These are phyloP conservation scores for Dolichotis patagonum DNA, from an alignment of 2,113 vertebrate genomes.

Conservation along the genomic window DNA sequence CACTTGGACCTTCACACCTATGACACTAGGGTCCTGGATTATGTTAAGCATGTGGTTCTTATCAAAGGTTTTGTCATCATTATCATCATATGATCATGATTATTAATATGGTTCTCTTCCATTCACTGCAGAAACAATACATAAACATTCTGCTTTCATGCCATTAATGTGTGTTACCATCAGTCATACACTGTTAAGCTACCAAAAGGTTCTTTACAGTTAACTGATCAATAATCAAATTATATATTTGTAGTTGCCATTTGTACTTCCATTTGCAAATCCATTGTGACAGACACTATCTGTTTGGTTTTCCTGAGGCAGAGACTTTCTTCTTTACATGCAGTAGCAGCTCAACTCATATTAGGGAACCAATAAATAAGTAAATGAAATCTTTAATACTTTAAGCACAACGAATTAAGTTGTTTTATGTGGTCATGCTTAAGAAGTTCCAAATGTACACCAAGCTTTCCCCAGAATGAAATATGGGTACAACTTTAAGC, in stretches of 20 bases:
- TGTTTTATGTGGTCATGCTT: not conserved
- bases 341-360: slow-evolving; percentile 36
- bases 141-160: not conserved
- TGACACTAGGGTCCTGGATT: not conserved
- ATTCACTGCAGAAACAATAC: not conserved
- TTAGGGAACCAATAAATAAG: not conserved
- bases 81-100: no score
- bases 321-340: not conserved
- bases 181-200: not conserved
- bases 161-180: not conserved
- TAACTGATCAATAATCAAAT: slow-evolving; percentile 23
- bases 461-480: not conserved
- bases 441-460: not conserved
- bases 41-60: not conserved
- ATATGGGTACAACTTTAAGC: not conserved
- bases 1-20: not conserved
- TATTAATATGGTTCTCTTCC: not conserved
- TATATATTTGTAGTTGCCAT: not conserved
- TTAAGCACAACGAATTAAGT: not conserved
- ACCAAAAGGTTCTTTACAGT: not conserved
- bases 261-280: slow-evolving; percentile 31
- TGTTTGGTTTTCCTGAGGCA: not conserved
- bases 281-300: not conserved
- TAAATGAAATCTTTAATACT: not conserved
- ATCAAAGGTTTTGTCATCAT: not conserved